Percentiles rank a stretch among this genome's conserved stretches.
These are phyloP conservation scores for Nothura maculosa DNA, from an alignment of 2,797 vertebrate genomes.

Conservation along the genomic window DNA sequence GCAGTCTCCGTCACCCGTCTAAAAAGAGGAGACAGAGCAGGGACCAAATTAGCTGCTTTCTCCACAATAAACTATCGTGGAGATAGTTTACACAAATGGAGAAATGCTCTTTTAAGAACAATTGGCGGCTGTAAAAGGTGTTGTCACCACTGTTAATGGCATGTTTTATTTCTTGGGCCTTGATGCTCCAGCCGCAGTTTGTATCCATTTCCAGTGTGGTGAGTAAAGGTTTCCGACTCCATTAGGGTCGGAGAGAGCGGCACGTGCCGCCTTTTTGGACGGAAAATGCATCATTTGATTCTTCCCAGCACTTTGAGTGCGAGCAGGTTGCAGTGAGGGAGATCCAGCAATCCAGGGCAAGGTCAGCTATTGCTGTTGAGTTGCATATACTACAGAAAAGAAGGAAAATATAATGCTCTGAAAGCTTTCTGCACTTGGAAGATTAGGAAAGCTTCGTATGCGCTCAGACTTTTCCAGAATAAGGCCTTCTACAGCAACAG, in stretches of 20 bases:
- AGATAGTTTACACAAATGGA: background rate
- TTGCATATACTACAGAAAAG: background rate
- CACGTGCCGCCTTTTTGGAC: rapidly evolving
- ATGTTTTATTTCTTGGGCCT: background rate
- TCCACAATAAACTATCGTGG: rapidly evolving
- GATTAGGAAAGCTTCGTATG: background rate
- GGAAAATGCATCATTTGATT: background rate
- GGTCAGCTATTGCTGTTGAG: background rate
- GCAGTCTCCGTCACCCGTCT: rapidly evolving
- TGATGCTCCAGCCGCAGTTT: background rate
- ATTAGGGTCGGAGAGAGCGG: background rate
- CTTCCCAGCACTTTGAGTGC: background rate
- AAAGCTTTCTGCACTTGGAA: background rate
- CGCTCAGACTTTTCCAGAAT: background rate
- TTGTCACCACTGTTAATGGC: background rate
- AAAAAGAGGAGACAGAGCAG: background rate
- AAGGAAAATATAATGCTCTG: background rate
- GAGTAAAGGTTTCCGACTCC: background rate
- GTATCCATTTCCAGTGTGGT: background rate
- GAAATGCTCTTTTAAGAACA: background rate
- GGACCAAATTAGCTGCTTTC: background rate
- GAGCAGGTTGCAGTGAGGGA: rapidly evolving
- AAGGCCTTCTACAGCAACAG: background rate
- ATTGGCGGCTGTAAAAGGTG: background rate
- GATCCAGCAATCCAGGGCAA: background rate